phyloP scores from a whole-genome alignment of 1,140 invertebrate species.

The Pseudomyrmex pallidus region DNA sequence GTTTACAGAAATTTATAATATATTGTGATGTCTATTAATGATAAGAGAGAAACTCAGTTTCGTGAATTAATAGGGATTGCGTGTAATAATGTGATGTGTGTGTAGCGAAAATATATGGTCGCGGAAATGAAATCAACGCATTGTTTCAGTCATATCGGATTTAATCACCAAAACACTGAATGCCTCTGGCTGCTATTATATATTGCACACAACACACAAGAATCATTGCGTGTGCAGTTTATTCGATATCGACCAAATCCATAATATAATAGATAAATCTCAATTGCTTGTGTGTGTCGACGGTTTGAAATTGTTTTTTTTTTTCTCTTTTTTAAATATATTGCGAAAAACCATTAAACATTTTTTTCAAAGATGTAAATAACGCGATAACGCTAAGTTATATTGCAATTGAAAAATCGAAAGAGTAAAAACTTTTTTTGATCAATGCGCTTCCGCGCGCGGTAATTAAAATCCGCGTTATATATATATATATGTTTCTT shows the following conservation, averaged over 20 bases:
- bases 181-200: conserved; percentile 14
- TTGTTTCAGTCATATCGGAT: conserved; percentile 43
- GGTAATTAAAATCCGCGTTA: not conserved
- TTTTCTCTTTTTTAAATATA: not conserved
- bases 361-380: not conserved
- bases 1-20: conserved; percentile 13
- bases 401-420: not conserved
- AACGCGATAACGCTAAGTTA: not conserved
- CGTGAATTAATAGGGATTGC: conserved; percentile 6
- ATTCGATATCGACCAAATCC: conserved; percentile 33
- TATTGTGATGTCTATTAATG: conserved; percentile 16
- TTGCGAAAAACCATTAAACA: not conserved
- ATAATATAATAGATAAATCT: conserved; percentile 32
- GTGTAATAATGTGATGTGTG: not conserved
- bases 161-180: conserved; percentile 37
- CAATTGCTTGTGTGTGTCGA: not conserved
- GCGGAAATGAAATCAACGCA: conserved; percentile 37
- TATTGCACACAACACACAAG: conserved; percentile 37
- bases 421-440: not conserved
- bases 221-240: conserved; percentile 28
- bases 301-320: conserved; percentile 12
- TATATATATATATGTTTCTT: not conserved
- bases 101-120: conserved; percentile 3
- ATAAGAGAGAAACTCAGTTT: conserved; percentile 17
- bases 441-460: not conserved